Base-by-base conservation (phyloP, 1,140 invertebrate genomes). In the Drosophila kohkoa region DNA sequence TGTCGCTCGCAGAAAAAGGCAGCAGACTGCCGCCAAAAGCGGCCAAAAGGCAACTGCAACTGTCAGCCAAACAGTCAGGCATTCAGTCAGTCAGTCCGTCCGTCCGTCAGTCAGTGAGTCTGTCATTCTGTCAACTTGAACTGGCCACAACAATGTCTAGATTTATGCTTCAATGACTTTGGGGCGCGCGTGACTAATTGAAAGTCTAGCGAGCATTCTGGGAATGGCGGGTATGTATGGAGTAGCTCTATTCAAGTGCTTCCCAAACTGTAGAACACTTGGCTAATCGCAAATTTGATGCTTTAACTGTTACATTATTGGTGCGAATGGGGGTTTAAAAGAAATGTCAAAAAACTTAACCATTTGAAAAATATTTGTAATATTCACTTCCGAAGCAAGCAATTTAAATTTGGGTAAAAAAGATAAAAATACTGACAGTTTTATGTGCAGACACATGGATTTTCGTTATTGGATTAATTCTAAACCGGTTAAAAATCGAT, bases 151-250 rank as follows among this genome's bases (percentile, higher is more conserved):
- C 80, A 89, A 89, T 83, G 85, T 88, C 81, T 89, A 89, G 85
- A 89, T 87, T 87, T 87, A 87, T 88, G 83, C 83, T 66, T 70
- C 35, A 83, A 78, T 83, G 80, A 57, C 63, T 80, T 72, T 64
- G 77, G 59, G 74, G 80, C 80, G 83, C 83, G 83, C 85, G 85
- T 89, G 85, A 89, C 85, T 89, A 89, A 89, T 89, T 89, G 85
- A 89, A 81, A 89, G 81, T 85, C 85, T 89, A 85, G 72, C 68
- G 69, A 85, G 78, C 78, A 69, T 80, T 82, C 83, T 52, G 30
- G 6, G 75, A 77, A 65, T 62, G 35, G 52, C 55, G 75, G 65
- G 54, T 46, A 65, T 67, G 54, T 55, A 30, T 25, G 20, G 3
- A 25, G 20, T 25, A 52, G 59, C 8, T 38, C 43, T 16, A n/a